These are phyloP conservation scores for Epirrhoe tristata DNA, from an alignment of 2,888 invertebrate genomes.

Conservation along the genomic window DNA sequence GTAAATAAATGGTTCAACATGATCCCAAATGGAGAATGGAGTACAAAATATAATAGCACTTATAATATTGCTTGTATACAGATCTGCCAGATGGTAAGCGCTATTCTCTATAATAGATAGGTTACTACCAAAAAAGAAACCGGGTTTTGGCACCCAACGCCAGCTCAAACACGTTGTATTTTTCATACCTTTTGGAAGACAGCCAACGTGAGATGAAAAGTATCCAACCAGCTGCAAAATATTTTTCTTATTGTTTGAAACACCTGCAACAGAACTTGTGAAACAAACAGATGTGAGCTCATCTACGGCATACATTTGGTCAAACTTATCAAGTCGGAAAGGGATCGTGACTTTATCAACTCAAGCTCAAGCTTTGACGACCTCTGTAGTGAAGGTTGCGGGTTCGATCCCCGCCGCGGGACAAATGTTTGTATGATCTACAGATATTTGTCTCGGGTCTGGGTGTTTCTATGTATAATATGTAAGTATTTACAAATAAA, in stretches of 20 bases:
- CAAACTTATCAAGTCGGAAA: not conserved
- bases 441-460: too few species aligned
- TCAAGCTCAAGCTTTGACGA: too few species aligned
- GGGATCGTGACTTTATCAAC: too few species aligned
- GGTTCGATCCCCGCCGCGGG: too few species aligned
- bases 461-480: too few species aligned
- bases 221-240: slow-evolving; percentile 5
- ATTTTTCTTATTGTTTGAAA: not conserved
- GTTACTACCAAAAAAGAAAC: not conserved
- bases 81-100: not conserved
- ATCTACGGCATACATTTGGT: not conserved
- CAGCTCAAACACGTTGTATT: slow-evolving; percentile 6
- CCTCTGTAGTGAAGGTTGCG: too few species aligned
- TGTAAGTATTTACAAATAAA: too few species aligned
- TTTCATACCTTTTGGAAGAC: slow-evolving; percentile 25
- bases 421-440: too few species aligned
- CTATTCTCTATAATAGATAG: not conserved
- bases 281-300: not conserved
- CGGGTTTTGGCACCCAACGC: slow-evolving; percentile 16
- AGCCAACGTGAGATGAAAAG: slow-evolving; percentile 25
- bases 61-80: not conserved
- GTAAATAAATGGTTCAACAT: too few species aligned
- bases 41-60: too few species aligned
- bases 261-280: not conserved
- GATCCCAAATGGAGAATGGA: too few species aligned